These are phyloP conservation scores for Strongylocentrotus purpuratus DNA, from an alignment of 35 echinoderm and acorn worm genomes.

Conservation along the genomic window DNA sequence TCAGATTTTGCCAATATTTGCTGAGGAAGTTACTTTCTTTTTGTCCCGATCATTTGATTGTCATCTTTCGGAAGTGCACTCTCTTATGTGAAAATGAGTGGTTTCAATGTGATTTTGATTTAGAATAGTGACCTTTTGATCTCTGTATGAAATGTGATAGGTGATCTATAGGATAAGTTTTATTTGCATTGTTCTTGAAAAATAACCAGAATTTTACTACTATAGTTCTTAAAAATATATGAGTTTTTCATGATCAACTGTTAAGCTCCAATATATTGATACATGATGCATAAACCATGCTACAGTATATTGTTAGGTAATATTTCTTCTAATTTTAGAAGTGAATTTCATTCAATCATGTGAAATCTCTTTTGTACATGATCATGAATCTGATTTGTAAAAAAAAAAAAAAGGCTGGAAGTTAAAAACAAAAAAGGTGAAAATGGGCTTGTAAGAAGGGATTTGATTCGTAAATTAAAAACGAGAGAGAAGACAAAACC, in stretches of 20 bases:
- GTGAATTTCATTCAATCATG: too few relatives aligned
- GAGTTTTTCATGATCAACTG: neutral
- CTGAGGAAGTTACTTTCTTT: slow-evolving; percentile 29
- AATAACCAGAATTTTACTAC: neutral
- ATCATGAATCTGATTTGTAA: too few relatives aligned
- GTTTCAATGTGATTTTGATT: neutral
- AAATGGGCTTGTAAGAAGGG: too few relatives aligned
- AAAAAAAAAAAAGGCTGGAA: too few relatives aligned
- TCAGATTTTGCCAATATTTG: slow-evolving; percentile 42
- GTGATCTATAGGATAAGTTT: neutral
- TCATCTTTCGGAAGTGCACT: slow-evolving; percentile 4
- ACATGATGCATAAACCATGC: too few relatives aligned
- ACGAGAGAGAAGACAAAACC: too few relatives aligned
- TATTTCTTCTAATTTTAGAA: too few relatives aligned
- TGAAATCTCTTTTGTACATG: too few relatives aligned
- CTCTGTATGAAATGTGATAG: neutral
- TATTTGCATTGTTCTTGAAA: neutral
- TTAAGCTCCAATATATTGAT: too few relatives aligned
- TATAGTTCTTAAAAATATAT: neutral
- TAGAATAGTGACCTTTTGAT: neutral
- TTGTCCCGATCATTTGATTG: neutral
- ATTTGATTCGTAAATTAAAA: too few relatives aligned
- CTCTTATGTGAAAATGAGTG: neutral
- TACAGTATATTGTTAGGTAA: too few relatives aligned
- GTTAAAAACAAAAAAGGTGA: too few relatives aligned